Base-by-base conservation (phyloP, 2,113 vertebrate genomes). In the Apteryx mantelli region DNA sequence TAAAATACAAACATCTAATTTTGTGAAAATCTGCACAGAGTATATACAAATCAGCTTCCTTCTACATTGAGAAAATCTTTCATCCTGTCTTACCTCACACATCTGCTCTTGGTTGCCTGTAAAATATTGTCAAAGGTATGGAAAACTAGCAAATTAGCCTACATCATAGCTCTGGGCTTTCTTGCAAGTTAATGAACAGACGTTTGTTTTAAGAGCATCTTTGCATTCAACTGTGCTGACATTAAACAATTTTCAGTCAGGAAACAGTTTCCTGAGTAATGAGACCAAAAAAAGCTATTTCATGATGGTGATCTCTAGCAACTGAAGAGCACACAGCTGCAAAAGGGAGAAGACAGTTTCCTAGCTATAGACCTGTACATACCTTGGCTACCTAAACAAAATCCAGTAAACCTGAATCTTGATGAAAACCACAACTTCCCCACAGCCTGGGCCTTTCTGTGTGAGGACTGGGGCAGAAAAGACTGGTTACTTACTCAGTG, bases 211-310 rank as follows among this genome's bases (percentile, higher is more conserved):
- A 92, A 88, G 75, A 90, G 78, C 46, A 70, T 60, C 38, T 89
- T 92, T 60, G 75, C 69, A 77, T 92, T 88, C 63, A 80, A 19
- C 36, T 65, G 15, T 73, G 70, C 77, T 94, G 93, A 89, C 66
- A 78, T 56, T 34, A 89, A 92, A 78, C 58, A 88, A 48, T 24
- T 70, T 78, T 74, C 26, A 88, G 0, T 12, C 61, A 93, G 83
- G 70, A 94, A 96, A 81, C 63, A 84, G 82, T 44, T 74, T 93
- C 87, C 79, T 40, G 56, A 95, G 53, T 76, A 90, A 87, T 36
- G 38, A 89, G 71, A 79, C 12, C 14, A 16, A 38, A 63, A 38
- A 38, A 7, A 73, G 56, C 26, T 88, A 34, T 55, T 95, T 66
- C 60, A 77, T 70, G 46, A 81, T 42, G 78, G 68, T 64, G 60